Evolutionary conservation across 2,797 vertebrate genomes (phyloP).

Genomic region (Poeciliopsis presidionis): DNA sequence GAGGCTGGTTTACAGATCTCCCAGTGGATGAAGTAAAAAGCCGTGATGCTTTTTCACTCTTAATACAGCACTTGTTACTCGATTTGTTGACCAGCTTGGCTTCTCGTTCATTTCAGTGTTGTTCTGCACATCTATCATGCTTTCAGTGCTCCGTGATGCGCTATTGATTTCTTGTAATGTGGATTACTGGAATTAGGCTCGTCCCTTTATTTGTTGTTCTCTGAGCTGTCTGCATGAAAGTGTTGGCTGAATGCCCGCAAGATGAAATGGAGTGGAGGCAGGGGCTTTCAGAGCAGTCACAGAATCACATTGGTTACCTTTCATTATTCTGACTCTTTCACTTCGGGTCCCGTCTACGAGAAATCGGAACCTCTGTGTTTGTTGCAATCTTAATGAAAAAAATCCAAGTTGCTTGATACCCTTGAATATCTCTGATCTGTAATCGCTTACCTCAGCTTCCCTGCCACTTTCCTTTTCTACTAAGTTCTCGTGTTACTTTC

Average conservation of each 20-base stretch:
- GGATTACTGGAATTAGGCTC: not conserved
- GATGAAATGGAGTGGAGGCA: not conserved
- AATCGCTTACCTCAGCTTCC: too few species aligned
- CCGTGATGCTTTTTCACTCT: slow-evolving; percentile 12
- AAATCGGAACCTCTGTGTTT: not conserved
- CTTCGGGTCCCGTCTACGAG: not conserved
- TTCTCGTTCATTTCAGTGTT: not conserved
- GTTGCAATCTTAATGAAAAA: not conserved
- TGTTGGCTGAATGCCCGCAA: not conserved
- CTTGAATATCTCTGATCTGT: too few species aligned
- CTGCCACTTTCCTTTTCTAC: too few species aligned
- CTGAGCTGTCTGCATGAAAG: not conserved
- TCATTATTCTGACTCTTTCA: not conserved
- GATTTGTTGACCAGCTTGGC: not conserved
- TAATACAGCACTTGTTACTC: not conserved
- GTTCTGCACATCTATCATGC: slow-evolving; percentile 1
- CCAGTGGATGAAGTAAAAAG: slow-evolving; percentile 32
- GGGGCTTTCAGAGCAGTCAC: not conserved
- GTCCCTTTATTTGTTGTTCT: not conserved
- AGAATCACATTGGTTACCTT: not conserved
- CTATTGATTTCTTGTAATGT: slow-evolving; percentile 6
- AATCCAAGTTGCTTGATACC: too few species aligned
- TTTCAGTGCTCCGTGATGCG: not conserved
- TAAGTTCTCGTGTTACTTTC: too few species aligned
- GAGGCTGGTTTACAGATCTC: slow-evolving; percentile 35